Percentiles rank a stretch among this genome's conserved stretches.
Evolutionary conservation across 2,113 vertebrate genomes (phyloP).

Genomic region (Tyto alba): DNA sequence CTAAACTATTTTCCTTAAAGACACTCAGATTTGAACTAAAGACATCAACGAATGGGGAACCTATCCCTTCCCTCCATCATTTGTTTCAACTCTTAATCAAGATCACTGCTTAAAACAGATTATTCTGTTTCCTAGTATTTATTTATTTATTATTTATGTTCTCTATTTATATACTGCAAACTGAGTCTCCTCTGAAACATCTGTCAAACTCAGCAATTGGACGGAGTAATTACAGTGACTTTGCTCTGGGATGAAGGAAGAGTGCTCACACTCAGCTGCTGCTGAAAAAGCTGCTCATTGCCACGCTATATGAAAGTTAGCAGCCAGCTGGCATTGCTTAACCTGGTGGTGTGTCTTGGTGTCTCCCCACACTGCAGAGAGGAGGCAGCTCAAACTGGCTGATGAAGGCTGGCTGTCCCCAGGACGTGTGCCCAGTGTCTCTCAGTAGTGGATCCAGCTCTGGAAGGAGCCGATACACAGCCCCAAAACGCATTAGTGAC

Average conservation of each 20-base stretch:
- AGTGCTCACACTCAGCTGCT: not conserved
- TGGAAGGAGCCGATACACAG: not conserved
- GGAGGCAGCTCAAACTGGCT: not conserved
- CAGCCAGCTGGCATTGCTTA: not conserved
- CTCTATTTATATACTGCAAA: not conserved
- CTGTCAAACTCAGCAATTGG: not conserved
- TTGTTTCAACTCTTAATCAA: not conserved
- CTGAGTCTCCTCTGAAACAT: not conserved
- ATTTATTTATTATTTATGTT: not conserved
- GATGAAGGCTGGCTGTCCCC: not conserved
- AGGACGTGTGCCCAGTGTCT: rapidly evolving
- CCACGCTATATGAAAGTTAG: not conserved
- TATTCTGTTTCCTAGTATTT: not conserved
- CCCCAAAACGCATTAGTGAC: not conserved
- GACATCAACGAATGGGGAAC: not conserved
- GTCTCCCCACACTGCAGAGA: not conserved
- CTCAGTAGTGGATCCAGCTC: not conserved
- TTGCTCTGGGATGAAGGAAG: not conserved
- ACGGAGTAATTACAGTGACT: not conserved
- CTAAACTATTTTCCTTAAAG: not conserved
- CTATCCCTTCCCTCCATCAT: not conserved
- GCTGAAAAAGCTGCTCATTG: not conserved
- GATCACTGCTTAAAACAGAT: not conserved
- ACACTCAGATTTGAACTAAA: not conserved
- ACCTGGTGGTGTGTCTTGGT: no score